Evolutionary conservation across 2,797 vertebrate genomes (phyloP), one percentile per base, ranked within the genome.

Genomic region (Tarsius wallacei): DNA sequence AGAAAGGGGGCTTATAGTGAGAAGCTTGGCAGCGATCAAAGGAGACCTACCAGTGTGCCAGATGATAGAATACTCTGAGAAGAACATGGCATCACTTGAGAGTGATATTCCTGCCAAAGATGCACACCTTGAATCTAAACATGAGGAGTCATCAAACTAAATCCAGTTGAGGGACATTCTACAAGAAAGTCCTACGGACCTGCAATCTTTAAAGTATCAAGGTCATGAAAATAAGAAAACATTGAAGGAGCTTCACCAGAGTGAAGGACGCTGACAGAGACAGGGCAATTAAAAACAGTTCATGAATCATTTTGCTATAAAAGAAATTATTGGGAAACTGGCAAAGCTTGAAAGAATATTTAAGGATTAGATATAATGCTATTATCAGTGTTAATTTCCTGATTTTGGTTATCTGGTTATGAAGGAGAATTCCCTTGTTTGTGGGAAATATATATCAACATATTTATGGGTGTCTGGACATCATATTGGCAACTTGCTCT

Each of bases 141-240:
- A 33, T 80, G 85, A 57, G 70, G 47, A 68, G 66, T 21, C 12
- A 15, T 80, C 76, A 64, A 5, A 64, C 71, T 53, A 53, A 76
- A 9, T 91, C 24, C 31, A 26, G 1, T 61, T 91, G 31, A 73
- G 11, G 81, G 74, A 24, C 36, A 71, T 70, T 74, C 19, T 93
- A 47, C 26, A 91, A 36, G 71, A 82, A 42, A 42, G 42, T 42
- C 90, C 90, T 92, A 55, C 5, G 47, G 51, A 73, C 42, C 2
- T 82, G 55, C 13, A 33, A 1, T 88, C 51, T 81, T 87, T 76
- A 61, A 89, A 81, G 93, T 63, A n/a, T 36, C 7, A 74, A 61
- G 11, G 42, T 94, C 26, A 51, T 93, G 78, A 93, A 93, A 70
- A 87, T 83, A 87, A 68, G 96, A 93, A 82, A 78, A 66, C 47